Evolutionary conservation across 2,113 vertebrate genomes (phyloP).

Genomic region (Rhegmatorhina hoffmannsi): DNA sequence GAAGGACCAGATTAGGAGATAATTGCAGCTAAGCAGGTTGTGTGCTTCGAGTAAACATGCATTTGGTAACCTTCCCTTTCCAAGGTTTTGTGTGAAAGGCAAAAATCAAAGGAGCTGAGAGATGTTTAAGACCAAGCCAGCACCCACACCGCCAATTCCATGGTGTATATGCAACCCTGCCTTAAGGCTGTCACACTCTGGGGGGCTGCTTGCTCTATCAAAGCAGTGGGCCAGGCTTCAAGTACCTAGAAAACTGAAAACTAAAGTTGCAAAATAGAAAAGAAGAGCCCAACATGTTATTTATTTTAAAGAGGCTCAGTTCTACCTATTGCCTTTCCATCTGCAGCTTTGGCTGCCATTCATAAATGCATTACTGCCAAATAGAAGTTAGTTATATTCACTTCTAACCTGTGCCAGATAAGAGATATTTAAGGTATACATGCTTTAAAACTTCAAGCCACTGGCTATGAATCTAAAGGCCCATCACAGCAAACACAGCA

Average conservation of each 20-base stretch:
- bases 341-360: constrained; percentile 10
- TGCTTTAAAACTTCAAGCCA: constrained; percentile 33
- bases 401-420: constrained; percentile 10
- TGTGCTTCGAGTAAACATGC: constrained; percentile 75
- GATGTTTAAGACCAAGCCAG: background rate
- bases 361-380: constrained; percentile 19
- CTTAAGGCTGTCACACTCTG: background rate
- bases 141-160: background rate
- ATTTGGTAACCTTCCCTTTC: constrained; percentile 70
- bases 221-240: background rate
- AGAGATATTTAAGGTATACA: background rate
- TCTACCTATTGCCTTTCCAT: background rate
- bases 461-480: background rate
- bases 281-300: background rate
- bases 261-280: background rate
- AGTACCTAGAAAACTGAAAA: background rate
- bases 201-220: background rate
- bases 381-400: constrained; percentile 24
- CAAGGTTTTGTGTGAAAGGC: constrained; percentile 10
- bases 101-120: background rate
- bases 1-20: constrained; percentile 79
- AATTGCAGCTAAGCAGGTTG: constrained; percentile 75
- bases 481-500: background rate
- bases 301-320: background rate
- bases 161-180: background rate